Evolutionary conservation across 2,797 vertebrate genomes (phyloP).

Genomic region (Poeciliopsis gracilis): DNA sequence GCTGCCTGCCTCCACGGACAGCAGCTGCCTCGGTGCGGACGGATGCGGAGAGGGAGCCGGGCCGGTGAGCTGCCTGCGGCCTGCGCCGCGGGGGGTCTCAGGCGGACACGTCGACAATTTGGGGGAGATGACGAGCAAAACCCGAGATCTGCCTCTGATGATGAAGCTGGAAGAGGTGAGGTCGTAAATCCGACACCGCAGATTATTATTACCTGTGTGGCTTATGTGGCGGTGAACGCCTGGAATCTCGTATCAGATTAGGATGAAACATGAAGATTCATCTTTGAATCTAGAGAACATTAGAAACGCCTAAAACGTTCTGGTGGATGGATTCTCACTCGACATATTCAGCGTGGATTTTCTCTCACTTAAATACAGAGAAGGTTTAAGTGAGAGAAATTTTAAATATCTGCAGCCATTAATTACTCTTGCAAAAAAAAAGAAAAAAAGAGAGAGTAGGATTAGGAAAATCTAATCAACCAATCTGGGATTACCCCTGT

Average conservation of each 20-base stretch:
- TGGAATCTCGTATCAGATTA: not conserved
- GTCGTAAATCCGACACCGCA: not conserved
- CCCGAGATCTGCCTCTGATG: conserved; percentile 75
- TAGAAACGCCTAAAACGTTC: not conserved
- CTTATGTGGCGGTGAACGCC: not conserved
- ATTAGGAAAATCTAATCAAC: not conserved
- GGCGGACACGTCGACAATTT: conserved; percentile 48
- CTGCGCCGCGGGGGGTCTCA: not conserved
- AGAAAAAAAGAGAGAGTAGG: not conserved
- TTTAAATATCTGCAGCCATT: too few relatives aligned
- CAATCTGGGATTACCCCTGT: not conserved
- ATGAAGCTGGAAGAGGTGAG: conserved; percentile 90
- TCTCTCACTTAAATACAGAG: too few relatives aligned
- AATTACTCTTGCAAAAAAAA: not conserved
- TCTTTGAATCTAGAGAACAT: not conserved
- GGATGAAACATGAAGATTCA: not conserved
- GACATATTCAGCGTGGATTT: not conserved
- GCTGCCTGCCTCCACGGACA: conserved; percentile 78
- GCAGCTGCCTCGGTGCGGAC: conserved; percentile 74
- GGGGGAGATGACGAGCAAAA: conserved; percentile 43
- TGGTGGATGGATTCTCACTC: not conserved
- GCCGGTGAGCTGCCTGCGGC: not conserved
- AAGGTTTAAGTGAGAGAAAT: too few relatives aligned
- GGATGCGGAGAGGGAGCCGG: conserved; percentile 5
- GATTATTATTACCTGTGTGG: not conserved